Conservation (phyloP, 2,113 vertebrate genomes). For the Motacilla tschutschensis region DNA sequence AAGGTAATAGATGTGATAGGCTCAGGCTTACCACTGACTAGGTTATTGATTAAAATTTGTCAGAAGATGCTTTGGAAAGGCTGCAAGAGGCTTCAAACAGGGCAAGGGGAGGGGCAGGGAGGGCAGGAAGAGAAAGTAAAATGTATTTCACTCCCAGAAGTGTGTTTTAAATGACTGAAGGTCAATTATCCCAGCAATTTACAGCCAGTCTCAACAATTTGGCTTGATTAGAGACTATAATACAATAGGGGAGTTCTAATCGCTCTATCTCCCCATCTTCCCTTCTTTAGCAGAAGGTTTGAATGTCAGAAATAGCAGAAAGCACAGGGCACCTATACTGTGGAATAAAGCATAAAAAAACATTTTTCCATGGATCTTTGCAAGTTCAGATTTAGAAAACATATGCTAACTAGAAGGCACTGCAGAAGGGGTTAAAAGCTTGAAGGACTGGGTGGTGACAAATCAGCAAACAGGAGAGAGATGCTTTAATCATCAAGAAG, state of each 20-base stretch:
- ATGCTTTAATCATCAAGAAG: neutral
- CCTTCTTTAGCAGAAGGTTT: neutral
- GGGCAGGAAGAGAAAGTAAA: neutral
- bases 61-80: constrained; percentile 26
- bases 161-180: constrained; percentile 13
- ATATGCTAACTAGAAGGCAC: neutral
- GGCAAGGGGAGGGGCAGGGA: fast-evolving
- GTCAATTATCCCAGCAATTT: constrained; percentile 30
- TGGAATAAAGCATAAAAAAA: neutral
- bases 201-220: constrained; percentile 10
- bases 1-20: constrained; percentile 21
- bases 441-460: neutral
- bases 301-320: neutral
- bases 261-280: neutral
- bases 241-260: neutral
- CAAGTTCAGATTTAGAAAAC: neutral
- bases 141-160: constrained; percentile 4
- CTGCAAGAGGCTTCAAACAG: neutral
- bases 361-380: neutral
- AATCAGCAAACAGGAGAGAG: neutral
- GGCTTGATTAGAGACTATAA: constrained; percentile 2
- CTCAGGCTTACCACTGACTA: constrained; percentile 40
- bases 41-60: constrained; percentile 38
- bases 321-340: neutral
- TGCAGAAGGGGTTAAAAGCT: neutral